A percentile compares a stretch with the other conserved stretches of the same genome.
Evolutionary conservation across 2,888 invertebrate species (phyloP).

Genomic region (Parnassius apollo): DNA sequence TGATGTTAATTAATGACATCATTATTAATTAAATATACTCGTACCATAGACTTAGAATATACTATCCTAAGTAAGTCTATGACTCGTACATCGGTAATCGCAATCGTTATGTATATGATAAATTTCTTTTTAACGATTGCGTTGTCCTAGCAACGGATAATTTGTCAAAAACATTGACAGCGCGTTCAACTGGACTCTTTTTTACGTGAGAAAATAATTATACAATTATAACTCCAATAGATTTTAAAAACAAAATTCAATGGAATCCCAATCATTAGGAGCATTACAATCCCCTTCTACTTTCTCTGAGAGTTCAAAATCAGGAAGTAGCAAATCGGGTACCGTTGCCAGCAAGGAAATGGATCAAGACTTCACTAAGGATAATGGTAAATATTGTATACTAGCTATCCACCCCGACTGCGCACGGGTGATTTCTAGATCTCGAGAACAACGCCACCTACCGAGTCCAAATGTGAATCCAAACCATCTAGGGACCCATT

Average conservation of each 20-base stretch:
- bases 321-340: conserved; percentile 50
- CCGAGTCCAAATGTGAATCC: no score
- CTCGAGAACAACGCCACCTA: no score
- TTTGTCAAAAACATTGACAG: not conserved
- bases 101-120: conserved; percentile 6
- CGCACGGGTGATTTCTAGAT: no score
- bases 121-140: not conserved
- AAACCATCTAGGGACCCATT: no score
- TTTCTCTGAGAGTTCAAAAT: conserved; percentile 54
- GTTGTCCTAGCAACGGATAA: conserved; percentile 28
- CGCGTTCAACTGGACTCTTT: no score
- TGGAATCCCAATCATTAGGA: conserved; percentile 49
- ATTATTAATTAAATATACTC: no score
- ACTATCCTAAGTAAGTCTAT: no score
- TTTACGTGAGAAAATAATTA: no score
- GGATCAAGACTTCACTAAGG: conserved; percentile 59
- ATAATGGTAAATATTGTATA: conserved; percentile 49
- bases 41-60: no score
- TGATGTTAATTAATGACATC: no score
- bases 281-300: conserved; percentile 57
- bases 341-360: conserved; percentile 38
- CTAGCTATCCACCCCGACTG: no score
- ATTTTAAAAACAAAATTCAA: conserved; percentile 18
- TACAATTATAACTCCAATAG: not conserved
- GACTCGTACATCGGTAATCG: no score